Evolutionary conservation across 2,113 vertebrate genomes (phyloP).

Genomic region (Psephotus haematonotus): DNA sequence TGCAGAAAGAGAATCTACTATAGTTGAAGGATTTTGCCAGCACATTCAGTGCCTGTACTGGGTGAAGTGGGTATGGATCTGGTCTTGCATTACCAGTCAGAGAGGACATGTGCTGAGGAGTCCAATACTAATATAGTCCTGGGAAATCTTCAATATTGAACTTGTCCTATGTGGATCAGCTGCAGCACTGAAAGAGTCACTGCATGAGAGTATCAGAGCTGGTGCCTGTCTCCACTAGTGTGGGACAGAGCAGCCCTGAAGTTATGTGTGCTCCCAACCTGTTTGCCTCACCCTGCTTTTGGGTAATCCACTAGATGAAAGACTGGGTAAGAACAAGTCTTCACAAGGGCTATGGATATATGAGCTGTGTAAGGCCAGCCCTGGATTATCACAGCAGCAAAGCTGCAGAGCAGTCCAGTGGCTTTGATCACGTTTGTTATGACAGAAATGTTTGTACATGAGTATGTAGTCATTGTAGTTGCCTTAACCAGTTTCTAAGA

Average conservation of each 20-base stretch:
- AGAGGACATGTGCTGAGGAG: neutral
- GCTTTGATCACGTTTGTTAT: neutral
- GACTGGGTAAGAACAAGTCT: neutral
- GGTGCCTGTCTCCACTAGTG: neutral
- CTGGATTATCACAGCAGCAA: neutral
- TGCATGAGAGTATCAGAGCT: neutral
- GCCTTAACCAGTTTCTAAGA: neutral
- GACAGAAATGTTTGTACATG: neutral
- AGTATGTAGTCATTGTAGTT: neutral
- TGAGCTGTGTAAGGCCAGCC: neutral
- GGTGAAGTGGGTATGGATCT: neutral
- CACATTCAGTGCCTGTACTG: neutral
- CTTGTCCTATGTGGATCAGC: neutral
- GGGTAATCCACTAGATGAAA: neutral
- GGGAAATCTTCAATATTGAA: neutral
- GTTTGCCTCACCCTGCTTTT: neutral
- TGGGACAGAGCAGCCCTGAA: neutral
- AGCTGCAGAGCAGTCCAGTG: neutral
- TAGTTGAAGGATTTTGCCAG: neutral
- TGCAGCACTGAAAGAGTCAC: neutral
- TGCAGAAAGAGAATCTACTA: neutral
- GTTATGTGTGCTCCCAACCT: neutral
- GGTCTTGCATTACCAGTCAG: neutral
- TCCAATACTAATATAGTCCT: neutral
- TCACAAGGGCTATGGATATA: neutral